These are phyloP conservation scores for Parnassius orleans DNA, from an alignment of 2,888 invertebrate genomes.

Conservation along the genomic window DNA sequence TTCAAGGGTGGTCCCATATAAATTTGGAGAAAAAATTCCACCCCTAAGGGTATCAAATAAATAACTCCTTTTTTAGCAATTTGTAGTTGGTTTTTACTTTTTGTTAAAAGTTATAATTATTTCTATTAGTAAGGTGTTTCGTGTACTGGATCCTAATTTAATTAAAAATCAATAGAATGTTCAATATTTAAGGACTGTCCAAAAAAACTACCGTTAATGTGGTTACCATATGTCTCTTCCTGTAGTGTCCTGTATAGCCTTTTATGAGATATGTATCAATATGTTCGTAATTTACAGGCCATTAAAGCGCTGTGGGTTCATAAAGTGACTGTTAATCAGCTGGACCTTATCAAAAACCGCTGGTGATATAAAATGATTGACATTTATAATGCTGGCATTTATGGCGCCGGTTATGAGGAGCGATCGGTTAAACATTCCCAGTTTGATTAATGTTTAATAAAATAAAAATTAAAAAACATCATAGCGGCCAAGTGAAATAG, in stretches of 20 bases:
- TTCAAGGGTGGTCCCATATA: too few species aligned
- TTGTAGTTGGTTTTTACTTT: too few species aligned
- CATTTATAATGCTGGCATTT: conserved; percentile 26
- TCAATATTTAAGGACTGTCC: neutral
- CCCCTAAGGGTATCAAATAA: too few species aligned
- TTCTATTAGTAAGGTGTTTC: too few species aligned
- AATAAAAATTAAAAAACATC: too few species aligned
- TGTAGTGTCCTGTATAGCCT: conserved; percentile 12
- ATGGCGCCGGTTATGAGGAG: neutral
- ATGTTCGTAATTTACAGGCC: conserved; percentile 32
- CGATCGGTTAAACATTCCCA: neutral
- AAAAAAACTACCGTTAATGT: neutral
- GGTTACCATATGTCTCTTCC: neutral
- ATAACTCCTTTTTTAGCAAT: too few species aligned
- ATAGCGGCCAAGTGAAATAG: too few species aligned
- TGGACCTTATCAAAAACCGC: conserved; percentile 28
- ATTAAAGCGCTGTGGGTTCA: conserved; percentile 28
- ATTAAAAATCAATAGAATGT: too few species aligned
- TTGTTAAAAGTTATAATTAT: too few species aligned
- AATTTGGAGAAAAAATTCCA: too few species aligned
- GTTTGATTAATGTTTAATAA: neutral
- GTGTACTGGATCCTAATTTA: too few species aligned
- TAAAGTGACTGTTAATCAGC: conserved; percentile 36
- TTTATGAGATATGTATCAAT: conserved; percentile 19
- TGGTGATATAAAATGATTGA: conserved; percentile 24